Conservation (phyloP, 2,113 vertebrate genomes). For the Martes martes region DNA sequence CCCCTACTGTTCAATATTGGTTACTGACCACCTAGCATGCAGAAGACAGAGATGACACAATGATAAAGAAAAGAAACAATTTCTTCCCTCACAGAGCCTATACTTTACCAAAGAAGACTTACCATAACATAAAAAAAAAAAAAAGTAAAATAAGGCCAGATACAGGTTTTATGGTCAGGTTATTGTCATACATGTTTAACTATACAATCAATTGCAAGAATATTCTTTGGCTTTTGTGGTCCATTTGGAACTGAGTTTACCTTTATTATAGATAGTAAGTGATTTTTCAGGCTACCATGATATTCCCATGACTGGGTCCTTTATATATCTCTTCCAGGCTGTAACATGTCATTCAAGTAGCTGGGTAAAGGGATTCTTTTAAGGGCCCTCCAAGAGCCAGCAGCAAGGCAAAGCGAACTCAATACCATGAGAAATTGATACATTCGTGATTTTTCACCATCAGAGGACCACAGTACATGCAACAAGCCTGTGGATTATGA, state of each 20-base stretch:
- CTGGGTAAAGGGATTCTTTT: neutral
- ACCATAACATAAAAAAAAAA: neutral
- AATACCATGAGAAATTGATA: neutral
- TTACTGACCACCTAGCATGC: neutral
- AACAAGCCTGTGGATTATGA: neutral
- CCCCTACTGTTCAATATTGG: neutral
- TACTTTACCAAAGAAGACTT: neutral
- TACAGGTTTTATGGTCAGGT: neutral
- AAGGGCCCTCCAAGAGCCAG: neutral
- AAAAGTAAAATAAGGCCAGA: neutral
- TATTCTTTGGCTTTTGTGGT: neutral
- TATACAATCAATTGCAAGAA: neutral
- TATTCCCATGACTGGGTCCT: neutral
- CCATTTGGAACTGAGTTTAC: neutral
- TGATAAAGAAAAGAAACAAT: neutral
- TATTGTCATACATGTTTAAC: neutral
- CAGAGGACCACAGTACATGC: neutral
- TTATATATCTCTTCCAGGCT: neutral
- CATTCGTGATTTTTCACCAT: neutral
- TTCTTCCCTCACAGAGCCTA: neutral
- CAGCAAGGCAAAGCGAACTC: neutral
- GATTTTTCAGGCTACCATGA: neutral
- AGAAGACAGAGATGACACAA: neutral
- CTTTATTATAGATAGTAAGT: neutral
- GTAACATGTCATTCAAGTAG: neutral